These are phyloP conservation scores for Amia ocellicauda DNA, from an alignment of 2,113 vertebrate genomes.

Conservation along the genomic window DNA sequence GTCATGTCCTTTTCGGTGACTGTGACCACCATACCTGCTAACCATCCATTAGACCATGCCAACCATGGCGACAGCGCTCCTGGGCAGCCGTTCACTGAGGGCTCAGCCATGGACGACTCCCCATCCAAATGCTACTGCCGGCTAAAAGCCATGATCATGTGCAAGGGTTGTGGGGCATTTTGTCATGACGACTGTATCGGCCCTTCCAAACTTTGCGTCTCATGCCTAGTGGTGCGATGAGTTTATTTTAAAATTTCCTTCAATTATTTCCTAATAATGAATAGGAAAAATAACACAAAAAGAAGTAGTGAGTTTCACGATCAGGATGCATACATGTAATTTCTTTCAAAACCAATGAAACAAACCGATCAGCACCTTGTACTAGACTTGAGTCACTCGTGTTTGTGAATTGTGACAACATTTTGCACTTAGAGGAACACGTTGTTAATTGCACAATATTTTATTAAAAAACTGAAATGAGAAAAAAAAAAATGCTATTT, in stretches of 20 bases:
- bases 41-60: slow-evolving; percentile 58
- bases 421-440: slow-evolving; percentile 84
- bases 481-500: slow-evolving; percentile 57
- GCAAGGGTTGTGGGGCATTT: slow-evolving; percentile 95
- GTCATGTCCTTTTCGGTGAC: slow-evolving; percentile 98
- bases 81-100: slow-evolving; percentile 77
- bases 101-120: slow-evolving; percentile 70
- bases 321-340: slow-evolving; percentile 29
- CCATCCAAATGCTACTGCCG: slow-evolving; percentile 95
- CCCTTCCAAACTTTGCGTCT: slow-evolving; percentile 94
- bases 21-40: slow-evolving; percentile 87
- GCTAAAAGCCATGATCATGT: slow-evolving; percentile 99
- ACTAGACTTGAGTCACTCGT: slow-evolving; percentile 66
- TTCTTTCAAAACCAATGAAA: slow-evolving; percentile 45
- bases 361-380: slow-evolving; percentile 69
- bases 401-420: slow-evolving; percentile 75
- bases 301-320: slow-evolving; percentile 4
- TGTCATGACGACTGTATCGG: slow-evolving; percentile 98
- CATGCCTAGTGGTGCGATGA: slow-evolving; percentile 93
- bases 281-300: neutral
- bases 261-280: neutral
- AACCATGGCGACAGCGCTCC: slow-evolving; percentile 68
- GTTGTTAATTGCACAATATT: slow-evolving; percentile 70
- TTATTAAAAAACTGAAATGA: slow-evolving; percentile 47
- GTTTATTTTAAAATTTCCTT: slow-evolving; percentile 20